Conservation (phyloP, 92 coral and sea anemone genomes). For the Desmophyllum pertusum region DNA sequence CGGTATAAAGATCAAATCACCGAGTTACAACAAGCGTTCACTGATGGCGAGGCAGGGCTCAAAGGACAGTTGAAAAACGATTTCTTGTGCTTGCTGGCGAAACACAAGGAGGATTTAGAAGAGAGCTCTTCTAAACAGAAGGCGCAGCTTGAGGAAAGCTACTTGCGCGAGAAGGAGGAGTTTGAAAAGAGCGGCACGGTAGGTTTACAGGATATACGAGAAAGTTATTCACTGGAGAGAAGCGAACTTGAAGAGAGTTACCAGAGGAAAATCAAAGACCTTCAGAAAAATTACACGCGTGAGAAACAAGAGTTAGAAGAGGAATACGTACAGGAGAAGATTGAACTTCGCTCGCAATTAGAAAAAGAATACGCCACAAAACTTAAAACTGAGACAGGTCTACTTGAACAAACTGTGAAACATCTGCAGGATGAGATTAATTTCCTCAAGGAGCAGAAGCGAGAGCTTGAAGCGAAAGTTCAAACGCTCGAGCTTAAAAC, state of each 20-base stretch:
- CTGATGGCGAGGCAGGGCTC: constrained; percentile 91
- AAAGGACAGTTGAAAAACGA: constrained; percentile 97
- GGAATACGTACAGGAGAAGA: constrained; percentile 73
- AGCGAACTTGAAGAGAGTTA: constrained; percentile 87
- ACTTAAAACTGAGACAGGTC: constrained; percentile 78
- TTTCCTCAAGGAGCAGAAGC: constrained; percentile 80
- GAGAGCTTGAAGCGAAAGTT: constrained; percentile 73
- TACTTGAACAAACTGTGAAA: constrained; percentile 66
- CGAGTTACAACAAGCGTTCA: constrained; percentile 90
- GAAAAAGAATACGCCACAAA: constrained; percentile 76
- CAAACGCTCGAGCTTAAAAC: constrained; percentile 82
- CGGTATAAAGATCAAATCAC: constrained; percentile 79
- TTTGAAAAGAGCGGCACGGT: constrained; percentile 76
- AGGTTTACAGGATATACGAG: constrained; percentile 78
- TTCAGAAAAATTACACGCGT: constrained; percentile 77
- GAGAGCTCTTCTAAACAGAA: constrained; percentile 78
- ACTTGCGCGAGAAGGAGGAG: constrained; percentile 76
- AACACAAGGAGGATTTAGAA: constrained; percentile 87
- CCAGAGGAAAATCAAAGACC: constrained; percentile 82
- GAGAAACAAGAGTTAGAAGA: constrained; percentile 82
- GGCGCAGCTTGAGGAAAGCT: constrained; percentile 78
- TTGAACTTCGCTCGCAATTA: constrained; percentile 72
- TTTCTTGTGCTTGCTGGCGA: constrained; percentile 77
- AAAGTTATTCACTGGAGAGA: constrained; percentile 76
- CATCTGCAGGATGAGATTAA: constrained; percentile 75